phyloP scores from a whole-genome alignment of 2,113 vertebrate species.

The Pseudorectes ferrugineus region DNA sequence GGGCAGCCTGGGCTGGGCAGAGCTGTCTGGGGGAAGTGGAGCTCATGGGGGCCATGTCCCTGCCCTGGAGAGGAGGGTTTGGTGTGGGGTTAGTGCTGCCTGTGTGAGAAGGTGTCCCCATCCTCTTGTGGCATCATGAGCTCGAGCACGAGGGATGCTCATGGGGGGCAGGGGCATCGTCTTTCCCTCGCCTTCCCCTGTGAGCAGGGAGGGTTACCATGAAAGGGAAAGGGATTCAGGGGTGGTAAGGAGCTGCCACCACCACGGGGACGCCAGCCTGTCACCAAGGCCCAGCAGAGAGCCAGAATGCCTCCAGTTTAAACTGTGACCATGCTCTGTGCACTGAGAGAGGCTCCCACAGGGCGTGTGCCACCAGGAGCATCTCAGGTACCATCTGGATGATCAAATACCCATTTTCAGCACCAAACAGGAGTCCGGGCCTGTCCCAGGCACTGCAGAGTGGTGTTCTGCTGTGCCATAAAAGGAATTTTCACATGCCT shows the following conservation, averaged over 20 bases:
- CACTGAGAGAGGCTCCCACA: neutral
- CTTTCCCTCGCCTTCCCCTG: rapidly evolving
- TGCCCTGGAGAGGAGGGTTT: neutral
- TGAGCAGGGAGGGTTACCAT: neutral
- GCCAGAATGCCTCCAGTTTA: rapidly evolving
- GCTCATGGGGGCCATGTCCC: neutral
- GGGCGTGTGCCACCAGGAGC: neutral
- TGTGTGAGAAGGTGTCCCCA: neutral
- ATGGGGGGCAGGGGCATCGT: rapidly evolving
- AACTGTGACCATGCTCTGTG: rapidly evolving
- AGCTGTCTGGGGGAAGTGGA: neutral
- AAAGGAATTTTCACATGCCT: neutral
- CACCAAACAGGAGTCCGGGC: neutral
- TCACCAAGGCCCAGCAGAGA: neutral
- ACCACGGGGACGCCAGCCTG: rapidly evolving
- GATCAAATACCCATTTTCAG: neutral
- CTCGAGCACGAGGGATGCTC: rapidly evolving
- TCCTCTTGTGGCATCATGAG: rapidly evolving
- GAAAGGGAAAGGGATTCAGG: neutral
- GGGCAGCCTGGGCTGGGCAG: neutral
- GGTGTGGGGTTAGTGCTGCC: neutral
- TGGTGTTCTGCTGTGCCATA: neutral
- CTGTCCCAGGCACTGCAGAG: neutral
- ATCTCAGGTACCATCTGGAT: neutral
- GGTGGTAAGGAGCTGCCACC: neutral